phyloP scores from a whole-genome alignment of 2,113 vertebrate species.

The Cavia aperea region DNA sequence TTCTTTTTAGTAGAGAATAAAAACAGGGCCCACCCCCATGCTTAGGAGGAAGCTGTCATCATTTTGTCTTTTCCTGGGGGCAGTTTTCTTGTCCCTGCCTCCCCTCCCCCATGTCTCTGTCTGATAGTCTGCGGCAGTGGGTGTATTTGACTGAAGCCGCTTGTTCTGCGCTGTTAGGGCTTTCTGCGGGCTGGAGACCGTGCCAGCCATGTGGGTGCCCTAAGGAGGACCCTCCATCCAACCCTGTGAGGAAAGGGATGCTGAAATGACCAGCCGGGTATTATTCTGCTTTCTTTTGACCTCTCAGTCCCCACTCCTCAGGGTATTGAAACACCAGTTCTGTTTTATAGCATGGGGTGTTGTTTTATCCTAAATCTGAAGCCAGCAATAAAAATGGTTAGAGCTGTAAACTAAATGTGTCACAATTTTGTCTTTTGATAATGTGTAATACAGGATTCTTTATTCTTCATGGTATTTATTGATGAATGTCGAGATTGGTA shows the following conservation, averaged over 20 bases:
- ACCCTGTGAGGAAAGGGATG: background rate
- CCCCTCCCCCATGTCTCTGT: no score
- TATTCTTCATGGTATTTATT: background rate
- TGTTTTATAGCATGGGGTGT: background rate
- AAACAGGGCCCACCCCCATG: background rate
- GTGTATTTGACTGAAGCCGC: no score
- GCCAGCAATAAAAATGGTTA: background rate
- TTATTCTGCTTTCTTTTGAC: background rate
- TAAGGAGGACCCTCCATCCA: background rate
- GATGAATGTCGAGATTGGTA: background rate
- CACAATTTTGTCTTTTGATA: background rate
- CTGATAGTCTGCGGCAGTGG: background rate
- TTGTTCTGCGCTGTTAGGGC: no score
- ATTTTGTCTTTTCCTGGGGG: background rate
- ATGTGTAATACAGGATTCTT: background rate
- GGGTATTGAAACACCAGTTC: background rate
- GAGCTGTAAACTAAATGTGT: background rate
- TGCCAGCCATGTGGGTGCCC: no score
- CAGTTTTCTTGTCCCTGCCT: no score
- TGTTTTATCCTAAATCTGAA: background rate
- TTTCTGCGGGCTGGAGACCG: background rate
- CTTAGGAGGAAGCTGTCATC: background rate
- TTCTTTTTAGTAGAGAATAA: constrained; percentile 13
- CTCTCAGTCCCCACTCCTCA: background rate
- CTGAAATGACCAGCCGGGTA: background rate